Evolutionary conservation across 2,797 vertebrate species (phyloP).

Genomic region (Dromococcyx pavoninus): DNA sequence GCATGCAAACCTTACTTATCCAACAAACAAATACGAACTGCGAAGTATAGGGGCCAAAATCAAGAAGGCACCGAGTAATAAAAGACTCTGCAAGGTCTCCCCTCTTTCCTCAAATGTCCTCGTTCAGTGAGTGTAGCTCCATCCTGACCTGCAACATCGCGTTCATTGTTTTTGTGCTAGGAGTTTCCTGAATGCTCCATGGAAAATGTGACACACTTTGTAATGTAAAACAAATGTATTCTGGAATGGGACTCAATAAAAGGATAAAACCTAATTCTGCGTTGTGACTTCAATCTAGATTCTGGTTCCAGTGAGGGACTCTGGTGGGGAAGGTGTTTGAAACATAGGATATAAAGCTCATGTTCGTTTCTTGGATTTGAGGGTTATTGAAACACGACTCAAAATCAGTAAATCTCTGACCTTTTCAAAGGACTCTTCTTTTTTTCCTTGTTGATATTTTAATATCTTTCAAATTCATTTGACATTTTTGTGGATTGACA

Average conservation of each 20-base stretch:
- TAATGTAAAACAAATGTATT: not conserved
- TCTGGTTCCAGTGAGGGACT: not conserved
- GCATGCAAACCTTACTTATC: not conserved
- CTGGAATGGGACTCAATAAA: not conserved
- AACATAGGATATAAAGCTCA: not conserved
- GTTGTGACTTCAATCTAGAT: not conserved
- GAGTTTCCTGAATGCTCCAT: constrained; percentile 12
- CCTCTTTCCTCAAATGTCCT: not conserved
- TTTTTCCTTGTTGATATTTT: not conserved
- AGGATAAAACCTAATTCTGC: not conserved
- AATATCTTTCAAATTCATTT: not conserved
- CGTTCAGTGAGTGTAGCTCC: not conserved
- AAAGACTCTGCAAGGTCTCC: not conserved
- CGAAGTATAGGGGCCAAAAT: not conserved
- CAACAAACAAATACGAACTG: no score
- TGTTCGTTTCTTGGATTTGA: not conserved
- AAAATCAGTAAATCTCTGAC: not conserved
- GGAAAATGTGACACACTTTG: constrained; percentile 4
- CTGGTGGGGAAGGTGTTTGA: not conserved
- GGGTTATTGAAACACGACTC: not conserved
- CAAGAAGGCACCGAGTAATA: not conserved
- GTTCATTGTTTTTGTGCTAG: not conserved
- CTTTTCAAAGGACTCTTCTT: not conserved
- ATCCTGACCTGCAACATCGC: constrained; percentile 8
- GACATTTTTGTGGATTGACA: not conserved